phyloP scores from a whole-genome alignment of 2,113 vertebrate species.

The Clarias macrocephalus region DNA sequence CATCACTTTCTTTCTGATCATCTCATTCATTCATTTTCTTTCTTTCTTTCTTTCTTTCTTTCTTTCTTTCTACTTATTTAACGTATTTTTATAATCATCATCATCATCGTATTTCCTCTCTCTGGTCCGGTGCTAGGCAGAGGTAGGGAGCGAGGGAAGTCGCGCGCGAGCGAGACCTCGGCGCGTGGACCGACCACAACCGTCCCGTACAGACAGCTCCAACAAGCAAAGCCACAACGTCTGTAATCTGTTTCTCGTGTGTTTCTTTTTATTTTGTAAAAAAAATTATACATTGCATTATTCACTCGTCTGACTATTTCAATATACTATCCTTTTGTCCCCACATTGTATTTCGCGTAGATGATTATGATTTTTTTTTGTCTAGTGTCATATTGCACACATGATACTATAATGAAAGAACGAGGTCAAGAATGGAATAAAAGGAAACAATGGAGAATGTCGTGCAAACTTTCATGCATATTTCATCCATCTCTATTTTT shows the following conservation, averaged over 20 bases:
- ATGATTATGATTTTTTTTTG: not conserved
- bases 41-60: not conserved
- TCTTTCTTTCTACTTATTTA: not conserved
- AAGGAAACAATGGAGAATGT: slow-evolving; percentile 3
- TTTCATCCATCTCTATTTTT: slow-evolving; percentile 7
- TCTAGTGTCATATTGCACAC: slow-evolving; percentile 11
- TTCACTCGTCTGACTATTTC: no score
- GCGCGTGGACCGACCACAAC: not conserved
- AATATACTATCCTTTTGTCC: not conserved
- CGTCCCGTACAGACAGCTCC: not conserved
- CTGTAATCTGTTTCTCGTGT: not conserved
- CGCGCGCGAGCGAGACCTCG: not conserved
- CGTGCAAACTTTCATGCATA: slow-evolving; percentile 5
- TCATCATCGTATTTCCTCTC: not conserved
- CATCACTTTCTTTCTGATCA: no score
- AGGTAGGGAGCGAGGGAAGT: not conserved
- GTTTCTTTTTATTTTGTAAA: slow-evolving; percentile 11
- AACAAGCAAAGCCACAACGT: not conserved
- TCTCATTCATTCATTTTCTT: not conserved
- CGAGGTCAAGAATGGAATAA: not conserved
- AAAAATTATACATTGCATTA: no score
- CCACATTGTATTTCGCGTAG: not conserved
- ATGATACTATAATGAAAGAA: slow-evolving; percentile 30
- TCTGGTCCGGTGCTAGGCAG: not conserved
- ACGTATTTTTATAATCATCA: no score